Evolutionary conservation across 2,113 vertebrate genomes (phyloP).

Genomic region (Semicossyphus pulcher): DNA sequence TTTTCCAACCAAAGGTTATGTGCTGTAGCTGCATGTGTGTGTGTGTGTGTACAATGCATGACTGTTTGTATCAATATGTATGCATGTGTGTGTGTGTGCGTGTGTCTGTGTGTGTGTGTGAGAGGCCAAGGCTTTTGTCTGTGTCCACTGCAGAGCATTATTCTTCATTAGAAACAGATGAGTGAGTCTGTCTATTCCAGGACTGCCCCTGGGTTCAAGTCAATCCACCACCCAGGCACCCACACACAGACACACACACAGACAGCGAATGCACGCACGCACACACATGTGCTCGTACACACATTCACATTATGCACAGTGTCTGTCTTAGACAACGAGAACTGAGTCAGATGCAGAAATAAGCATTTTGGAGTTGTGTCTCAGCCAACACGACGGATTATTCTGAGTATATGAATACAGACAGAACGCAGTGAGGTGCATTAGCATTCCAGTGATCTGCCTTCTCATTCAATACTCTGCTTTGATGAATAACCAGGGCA

Average conservation of each 20-base stretch:
- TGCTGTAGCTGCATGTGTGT: background rate
- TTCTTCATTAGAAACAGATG: conserved; percentile 82
- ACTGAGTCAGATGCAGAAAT: conserved; percentile 45
- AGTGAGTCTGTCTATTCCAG: conserved; percentile 77
- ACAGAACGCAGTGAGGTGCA: background rate
- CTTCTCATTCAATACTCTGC: background rate
- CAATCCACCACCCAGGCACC: conserved; percentile 58
- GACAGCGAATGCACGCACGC: conserved; percentile 9
- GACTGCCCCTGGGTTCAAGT: conserved; percentile 73
- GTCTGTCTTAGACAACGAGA: conserved; percentile 48
- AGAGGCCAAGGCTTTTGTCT: conserved; percentile 48
- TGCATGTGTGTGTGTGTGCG: conserved; percentile 14
- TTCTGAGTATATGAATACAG: conserved; percentile 11
- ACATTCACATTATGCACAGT: conserved; percentile 27
- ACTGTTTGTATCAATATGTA: conserved; percentile 7
- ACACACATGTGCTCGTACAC: conserved; percentile 6
- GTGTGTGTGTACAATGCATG: conserved; percentile 2
- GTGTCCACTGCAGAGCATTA: conserved; percentile 71
- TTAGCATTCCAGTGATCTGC: background rate
- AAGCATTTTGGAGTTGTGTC: conserved; percentile 46
- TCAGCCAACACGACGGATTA: conserved; percentile 31
- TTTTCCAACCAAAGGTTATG: background rate
- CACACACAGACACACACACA: conserved; percentile 24
- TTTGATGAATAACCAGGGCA: background rate
- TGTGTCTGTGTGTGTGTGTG: background rate